These are phyloP conservation scores for Araneus ventricosus DNA, from an alignment of 1,140 invertebrate genomes.

Conservation along the genomic window DNA sequence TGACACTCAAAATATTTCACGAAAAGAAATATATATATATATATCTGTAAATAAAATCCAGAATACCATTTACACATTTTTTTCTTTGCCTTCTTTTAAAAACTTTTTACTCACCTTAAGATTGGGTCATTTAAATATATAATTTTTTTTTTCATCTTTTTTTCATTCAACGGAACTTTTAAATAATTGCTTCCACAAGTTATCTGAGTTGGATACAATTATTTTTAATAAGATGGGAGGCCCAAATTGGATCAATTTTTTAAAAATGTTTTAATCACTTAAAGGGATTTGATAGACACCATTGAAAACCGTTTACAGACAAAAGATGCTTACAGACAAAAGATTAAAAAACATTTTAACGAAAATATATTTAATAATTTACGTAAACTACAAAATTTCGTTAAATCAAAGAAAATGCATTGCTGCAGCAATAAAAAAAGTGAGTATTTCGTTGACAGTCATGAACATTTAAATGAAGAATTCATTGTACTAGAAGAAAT, in stretches of 20 bases:
- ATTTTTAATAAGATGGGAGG: background rate
- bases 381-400: too few species aligned
- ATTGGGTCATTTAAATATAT: background rate
- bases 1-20: constrained; percentile 1
- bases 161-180: background rate
- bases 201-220: background rate
- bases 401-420: too few species aligned
- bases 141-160: background rate
- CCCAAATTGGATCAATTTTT: background rate
- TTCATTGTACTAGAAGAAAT: too few species aligned
- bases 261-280: background rate
- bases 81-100: background rate
- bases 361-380: too few species aligned
- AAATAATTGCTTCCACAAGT: background rate
- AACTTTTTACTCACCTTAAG: background rate
- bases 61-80: background rate
- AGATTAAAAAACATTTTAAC: too few species aligned
- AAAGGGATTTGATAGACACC: background rate
- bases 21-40: background rate
- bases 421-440: too few species aligned
- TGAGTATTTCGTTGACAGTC: too few species aligned
- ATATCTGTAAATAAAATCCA: background rate
- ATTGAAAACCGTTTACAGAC: background rate
- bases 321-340: too few species aligned
- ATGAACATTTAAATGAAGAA: too few species aligned